phyloP scores from a whole-genome alignment of 2,797 vertebrate genomes.

The Rhinella marina region DNA sequence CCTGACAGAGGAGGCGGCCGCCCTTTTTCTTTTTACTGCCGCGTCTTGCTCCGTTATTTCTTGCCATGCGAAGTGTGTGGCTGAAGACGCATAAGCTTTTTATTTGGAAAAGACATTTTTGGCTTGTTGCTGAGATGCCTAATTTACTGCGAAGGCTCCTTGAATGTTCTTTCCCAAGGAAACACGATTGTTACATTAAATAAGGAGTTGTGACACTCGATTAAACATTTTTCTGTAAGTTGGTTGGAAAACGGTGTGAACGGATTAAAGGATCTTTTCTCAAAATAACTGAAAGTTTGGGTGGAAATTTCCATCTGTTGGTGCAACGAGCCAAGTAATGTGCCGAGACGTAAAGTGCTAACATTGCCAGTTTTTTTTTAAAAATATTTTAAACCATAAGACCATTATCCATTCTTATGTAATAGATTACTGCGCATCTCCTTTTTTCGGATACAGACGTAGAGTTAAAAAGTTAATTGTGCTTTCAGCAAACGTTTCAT shows the following conservation, averaged over 20 bases:
- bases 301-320: slow-evolving; percentile 11
- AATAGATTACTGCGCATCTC: too few species aligned
- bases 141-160: slow-evolving; percentile 6
- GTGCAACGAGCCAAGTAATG: not conserved
- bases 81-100: not conserved
- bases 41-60: not conserved
- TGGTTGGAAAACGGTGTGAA: not conserved
- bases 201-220: not conserved
- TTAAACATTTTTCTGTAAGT: not conserved
- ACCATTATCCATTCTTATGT: too few species aligned
- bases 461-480: too few species aligned
- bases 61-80: not conserved
- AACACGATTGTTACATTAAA: slow-evolving; percentile 8
- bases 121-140: not conserved
- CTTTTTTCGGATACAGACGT: too few species aligned
- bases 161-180: slow-evolving; percentile 7
- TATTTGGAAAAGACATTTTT: slow-evolving; percentile 16
- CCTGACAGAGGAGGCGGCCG: not conserved
- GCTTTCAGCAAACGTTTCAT: too few species aligned
- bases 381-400: too few species aligned
- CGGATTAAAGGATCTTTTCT: slow-evolving; percentile 9
- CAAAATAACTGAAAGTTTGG: slow-evolving; percentile 11
- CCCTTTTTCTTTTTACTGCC: not conserved
- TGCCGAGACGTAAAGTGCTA: not conserved
- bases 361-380: too few species aligned